Percentiles rank a stretch among this genome's conserved stretches.
phyloP scores from a whole-genome alignment of 2,113 vertebrate species.

The Syrmaticus mikado region DNA sequence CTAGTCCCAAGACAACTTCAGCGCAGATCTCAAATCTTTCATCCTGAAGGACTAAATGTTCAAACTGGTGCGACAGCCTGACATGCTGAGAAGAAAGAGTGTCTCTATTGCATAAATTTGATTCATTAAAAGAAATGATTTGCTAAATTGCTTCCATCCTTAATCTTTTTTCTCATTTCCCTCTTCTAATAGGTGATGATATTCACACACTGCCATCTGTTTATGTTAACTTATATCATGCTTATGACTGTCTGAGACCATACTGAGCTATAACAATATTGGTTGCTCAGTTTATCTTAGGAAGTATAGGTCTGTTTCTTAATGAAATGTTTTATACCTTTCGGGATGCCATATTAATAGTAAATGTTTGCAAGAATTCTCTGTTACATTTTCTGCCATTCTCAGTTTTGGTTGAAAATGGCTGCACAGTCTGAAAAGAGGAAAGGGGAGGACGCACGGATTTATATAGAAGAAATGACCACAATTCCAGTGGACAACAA shows the following conservation, averaged over 20 bases:
- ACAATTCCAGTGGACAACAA: neutral
- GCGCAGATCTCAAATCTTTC: conserved; percentile 91
- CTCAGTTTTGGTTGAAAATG: neutral
- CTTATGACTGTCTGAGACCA: neutral
- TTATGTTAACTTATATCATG: neutral
- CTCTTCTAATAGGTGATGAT: neutral
- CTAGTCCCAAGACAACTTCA: conserved; percentile 90
- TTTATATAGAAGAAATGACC: neutral
- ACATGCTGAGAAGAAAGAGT: conserved; percentile 82
- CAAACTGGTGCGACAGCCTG: conserved; percentile 89
- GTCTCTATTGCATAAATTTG: neutral
- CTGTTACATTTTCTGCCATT: neutral
- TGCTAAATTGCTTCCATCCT: neutral
- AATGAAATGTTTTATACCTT: neutral
- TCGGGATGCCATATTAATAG: neutral
- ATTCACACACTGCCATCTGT: neutral
- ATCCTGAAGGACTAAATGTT: conserved; percentile 86
- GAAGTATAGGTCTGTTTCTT: neutral
- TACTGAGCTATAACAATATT: neutral
- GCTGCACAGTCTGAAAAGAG: neutral
- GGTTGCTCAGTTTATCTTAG: neutral
- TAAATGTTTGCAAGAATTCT: neutral
- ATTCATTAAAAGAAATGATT: conserved; percentile 7
- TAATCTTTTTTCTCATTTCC: neutral
- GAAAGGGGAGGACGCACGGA: neutral